Conservation (phyloP, 2,888 invertebrate genomes). For the Leptinotarsa rubiginosa region DNA sequence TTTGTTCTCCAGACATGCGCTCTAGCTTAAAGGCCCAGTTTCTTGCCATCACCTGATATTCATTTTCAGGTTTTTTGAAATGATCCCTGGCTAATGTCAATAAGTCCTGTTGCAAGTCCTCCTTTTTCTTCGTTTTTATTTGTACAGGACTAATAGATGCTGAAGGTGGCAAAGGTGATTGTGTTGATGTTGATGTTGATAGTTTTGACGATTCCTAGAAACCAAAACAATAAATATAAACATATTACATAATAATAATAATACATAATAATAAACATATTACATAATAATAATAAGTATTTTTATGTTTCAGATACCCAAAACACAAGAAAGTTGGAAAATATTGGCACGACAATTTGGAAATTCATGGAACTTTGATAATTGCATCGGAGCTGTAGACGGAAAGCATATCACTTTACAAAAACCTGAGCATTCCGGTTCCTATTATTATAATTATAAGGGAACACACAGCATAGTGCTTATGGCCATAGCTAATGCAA, state of each 20-base stretch:
- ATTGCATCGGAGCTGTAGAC: conserved; percentile 1
- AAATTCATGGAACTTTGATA: background rate
- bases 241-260: no score
- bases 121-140: no score
- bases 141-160: conserved; percentile 4
- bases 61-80: conserved; percentile 19
- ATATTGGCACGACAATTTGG: background rate
- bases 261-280: no score
- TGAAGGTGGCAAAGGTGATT: conserved; percentile 4
- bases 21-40: conserved; percentile 23
- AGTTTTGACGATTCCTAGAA: background rate
- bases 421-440: background rate
- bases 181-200: no score
- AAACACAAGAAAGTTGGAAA: background rate
- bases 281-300: background rate
- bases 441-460: background rate
- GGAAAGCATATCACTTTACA: background rate
- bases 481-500: no score
- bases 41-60: conserved; percentile 23
- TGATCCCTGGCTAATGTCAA: conserved; percentile 10
- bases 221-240: background rate
- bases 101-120: background rate
- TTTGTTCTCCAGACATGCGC: conserved; percentile 10
- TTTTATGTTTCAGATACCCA: background rate
- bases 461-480: no score